phyloP scores from a whole-genome alignment of 2,113 vertebrate genomes.

The Oenanthe melanoleuca region DNA sequence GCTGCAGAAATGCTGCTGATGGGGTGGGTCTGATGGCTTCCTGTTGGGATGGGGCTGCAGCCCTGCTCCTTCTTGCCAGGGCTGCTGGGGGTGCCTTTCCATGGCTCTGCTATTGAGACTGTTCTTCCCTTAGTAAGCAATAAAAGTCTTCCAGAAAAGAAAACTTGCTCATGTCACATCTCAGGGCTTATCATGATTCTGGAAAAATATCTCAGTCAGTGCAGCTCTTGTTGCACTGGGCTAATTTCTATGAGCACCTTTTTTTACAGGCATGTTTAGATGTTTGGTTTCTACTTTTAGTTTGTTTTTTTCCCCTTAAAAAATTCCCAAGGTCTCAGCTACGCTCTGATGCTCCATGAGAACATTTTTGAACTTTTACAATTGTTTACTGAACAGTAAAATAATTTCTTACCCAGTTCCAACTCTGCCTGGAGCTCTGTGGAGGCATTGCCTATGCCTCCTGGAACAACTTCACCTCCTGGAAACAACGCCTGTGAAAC shows the following conservation, averaged over 20 bases:
- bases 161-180: not conserved
- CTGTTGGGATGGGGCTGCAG: not conserved
- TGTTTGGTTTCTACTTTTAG: not conserved
- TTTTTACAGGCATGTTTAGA: not conserved
- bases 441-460: not conserved
- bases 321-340: conserved; percentile 6
- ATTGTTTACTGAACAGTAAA: conserved; percentile 58
- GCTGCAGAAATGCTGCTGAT: not conserved
- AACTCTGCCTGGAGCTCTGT: not conserved
- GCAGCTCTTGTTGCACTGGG: fast-evolving
- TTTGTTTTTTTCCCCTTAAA: not conserved
- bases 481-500: not conserved
- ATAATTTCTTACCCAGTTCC: conserved; percentile 19
- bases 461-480: conserved; percentile 13
- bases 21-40: not conserved
- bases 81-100: not conserved
- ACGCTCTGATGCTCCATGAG: conserved; percentile 34
- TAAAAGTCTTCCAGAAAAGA: not conserved
- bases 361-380: conserved; percentile 40
- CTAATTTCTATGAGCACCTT: not conserved
- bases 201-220: not conserved
- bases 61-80: not conserved
- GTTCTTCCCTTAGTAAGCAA: not conserved
- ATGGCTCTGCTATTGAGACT: not conserved
- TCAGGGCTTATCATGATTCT: not conserved